phyloP scores from a whole-genome alignment of 2,797 vertebrate species.

The Octomys mimax region DNA sequence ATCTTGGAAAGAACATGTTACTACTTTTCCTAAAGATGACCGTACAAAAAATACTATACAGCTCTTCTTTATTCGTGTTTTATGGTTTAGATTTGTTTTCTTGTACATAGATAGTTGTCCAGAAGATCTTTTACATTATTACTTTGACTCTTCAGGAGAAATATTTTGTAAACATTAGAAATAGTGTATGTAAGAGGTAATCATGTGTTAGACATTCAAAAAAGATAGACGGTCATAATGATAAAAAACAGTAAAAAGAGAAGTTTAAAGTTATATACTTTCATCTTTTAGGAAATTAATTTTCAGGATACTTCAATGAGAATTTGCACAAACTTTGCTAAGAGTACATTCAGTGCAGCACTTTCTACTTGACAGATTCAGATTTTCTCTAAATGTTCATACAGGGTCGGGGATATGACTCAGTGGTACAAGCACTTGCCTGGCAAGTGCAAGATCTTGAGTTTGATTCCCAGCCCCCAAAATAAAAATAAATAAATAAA shows the following conservation, averaged over 20 bases:
- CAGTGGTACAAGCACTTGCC: too few relatives aligned
- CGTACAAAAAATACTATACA: not conserved
- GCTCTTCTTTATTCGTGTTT: constrained; percentile 18
- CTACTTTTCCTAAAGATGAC: not conserved
- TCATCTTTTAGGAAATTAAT: constrained; percentile 44
- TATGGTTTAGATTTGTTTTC: constrained; percentile 34
- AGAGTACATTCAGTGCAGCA: not conserved
- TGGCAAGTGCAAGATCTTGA: too few relatives aligned
- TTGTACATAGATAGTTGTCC: not conserved
- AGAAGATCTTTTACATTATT: constrained; percentile 63
- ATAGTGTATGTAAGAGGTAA: not conserved
- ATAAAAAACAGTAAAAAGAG: constrained; percentile 38
- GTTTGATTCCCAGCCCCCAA: too few relatives aligned
- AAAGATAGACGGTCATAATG: constrained; percentile 6
- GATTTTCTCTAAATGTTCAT: not conserved
- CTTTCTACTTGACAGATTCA: constrained; percentile 36
- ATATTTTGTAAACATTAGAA: constrained; percentile 56
- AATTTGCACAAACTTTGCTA: constrained; percentile 32
- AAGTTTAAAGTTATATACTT: constrained; percentile 21
- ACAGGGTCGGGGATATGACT: too few relatives aligned
- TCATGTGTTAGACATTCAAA: not conserved
- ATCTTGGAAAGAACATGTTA: not conserved
- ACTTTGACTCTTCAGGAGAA: not conserved
- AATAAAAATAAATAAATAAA: not conserved
- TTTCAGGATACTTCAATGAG: not conserved